Percentiles rank a stretch among this genome's conserved stretches.
Conservation (phyloP, 2,797 vertebrate species). For the Hemibagrus guttatus region DNA sequence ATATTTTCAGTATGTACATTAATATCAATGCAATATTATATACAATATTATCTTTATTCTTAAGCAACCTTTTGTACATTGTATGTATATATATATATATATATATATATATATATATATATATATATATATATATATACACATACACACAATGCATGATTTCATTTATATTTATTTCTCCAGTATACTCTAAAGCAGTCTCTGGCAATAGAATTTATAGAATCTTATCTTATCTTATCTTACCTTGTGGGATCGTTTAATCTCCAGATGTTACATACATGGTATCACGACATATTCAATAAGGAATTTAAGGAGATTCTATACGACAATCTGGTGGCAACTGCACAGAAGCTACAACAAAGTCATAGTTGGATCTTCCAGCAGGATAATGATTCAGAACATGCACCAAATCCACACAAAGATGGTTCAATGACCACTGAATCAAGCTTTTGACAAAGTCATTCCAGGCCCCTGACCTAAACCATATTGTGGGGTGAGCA, state of each 20-base stretch:
- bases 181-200: too few relatives aligned
- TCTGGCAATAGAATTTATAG: too few relatives aligned
- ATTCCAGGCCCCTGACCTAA: not conserved
- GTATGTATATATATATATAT: too few relatives aligned
- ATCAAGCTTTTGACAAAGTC: not conserved
- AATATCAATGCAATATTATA: too few relatives aligned
- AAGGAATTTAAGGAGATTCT: not conserved
- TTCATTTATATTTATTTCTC: too few relatives aligned
- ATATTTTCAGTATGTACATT: too few relatives aligned
- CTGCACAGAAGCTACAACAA: not conserved
- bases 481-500: not conserved
- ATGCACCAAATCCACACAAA: conserved; percentile 5
- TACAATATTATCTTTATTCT: too few relatives aligned
- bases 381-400: not conserved
- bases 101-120: too few relatives aligned
- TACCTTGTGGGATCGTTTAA: not conserved
- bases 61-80: too few relatives aligned
- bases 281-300: not conserved
- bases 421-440: not conserved
- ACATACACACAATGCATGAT: too few relatives aligned
- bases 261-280: not conserved
- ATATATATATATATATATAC: too few relatives aligned
- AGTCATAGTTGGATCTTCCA: not conserved
- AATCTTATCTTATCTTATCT: too few relatives aligned
- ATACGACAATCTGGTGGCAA: not conserved